Percentiles rank a stretch among this genome's conserved stretches.
Evolutionary conservation across 1,140 invertebrate genomes (phyloP).

Genomic region (Sesamia nonagrioides): DNA sequence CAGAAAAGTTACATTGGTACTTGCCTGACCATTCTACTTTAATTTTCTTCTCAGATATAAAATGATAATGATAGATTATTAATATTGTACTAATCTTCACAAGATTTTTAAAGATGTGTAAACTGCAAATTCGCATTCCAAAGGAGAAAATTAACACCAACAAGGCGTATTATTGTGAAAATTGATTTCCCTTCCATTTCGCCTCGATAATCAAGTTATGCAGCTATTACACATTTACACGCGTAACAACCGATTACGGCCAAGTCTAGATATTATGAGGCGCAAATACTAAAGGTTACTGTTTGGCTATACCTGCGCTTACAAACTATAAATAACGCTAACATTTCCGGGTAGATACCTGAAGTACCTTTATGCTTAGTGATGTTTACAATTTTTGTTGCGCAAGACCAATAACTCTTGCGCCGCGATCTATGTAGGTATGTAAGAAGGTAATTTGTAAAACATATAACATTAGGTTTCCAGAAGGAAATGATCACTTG

Average conservation of each 20-base stretch:
- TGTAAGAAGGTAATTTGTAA: conserved; percentile 32
- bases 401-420: conserved; percentile 48
- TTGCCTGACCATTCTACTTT: too few relatives aligned
- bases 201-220: not conserved
- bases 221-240: not conserved
- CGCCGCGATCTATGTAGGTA: not conserved
- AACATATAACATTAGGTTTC: conserved; percentile 33
- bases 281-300: conserved; percentile 53
- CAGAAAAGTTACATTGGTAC: too few relatives aligned
- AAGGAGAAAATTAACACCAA: not conserved
- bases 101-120: too few relatives aligned
- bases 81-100: too few relatives aligned
- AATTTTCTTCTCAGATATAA: too few relatives aligned
- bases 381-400: conserved; percentile 61
- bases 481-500: conserved; percentile 16
- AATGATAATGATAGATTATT: too few relatives aligned
- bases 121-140: not conserved
- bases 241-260: conserved; percentile 7
- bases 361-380: conserved; percentile 1
- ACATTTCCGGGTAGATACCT: conserved; percentile 55
- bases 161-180: not conserved
- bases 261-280: conserved; percentile 17
- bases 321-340: conserved; percentile 59
- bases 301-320: conserved; percentile 42
- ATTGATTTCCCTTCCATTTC: conserved; percentile 6